A percentile compares a stretch with the other conserved stretches of the same genome.
These are phyloP conservation scores for Tiliacea citrago DNA, from an alignment of 2,888 invertebrate genomes.

Conservation along the genomic window DNA sequence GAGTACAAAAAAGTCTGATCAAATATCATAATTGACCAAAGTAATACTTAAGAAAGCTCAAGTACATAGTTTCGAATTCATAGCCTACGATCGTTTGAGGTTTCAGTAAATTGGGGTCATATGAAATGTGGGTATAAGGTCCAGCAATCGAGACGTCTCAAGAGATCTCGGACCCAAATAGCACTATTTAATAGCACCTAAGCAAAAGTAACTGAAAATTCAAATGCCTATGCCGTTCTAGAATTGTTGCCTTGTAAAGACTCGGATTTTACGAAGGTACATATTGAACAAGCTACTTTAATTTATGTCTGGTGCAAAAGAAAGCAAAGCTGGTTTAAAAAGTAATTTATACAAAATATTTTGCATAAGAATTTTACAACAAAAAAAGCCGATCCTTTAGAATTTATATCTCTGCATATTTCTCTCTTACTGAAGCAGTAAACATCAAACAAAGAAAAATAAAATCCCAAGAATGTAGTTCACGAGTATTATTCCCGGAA, in stretches of 20 bases:
- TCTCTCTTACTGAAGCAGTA: not conserved
- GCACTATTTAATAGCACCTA: slow-evolving; percentile 20
- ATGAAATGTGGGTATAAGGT: slow-evolving; percentile 18
- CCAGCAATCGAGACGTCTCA: slow-evolving; percentile 16
- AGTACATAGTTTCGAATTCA: not conserved
- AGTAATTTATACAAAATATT: not conserved
- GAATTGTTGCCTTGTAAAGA: no score
- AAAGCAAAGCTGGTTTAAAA: not conserved
- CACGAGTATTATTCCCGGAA: slow-evolving; percentile 3
- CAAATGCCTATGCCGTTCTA: no score
- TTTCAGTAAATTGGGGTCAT: slow-evolving; percentile 39
- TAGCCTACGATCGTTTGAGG: slow-evolving; percentile 1
- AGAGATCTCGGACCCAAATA: slow-evolving; percentile 11
- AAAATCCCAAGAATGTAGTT: not conserved
- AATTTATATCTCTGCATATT: not conserved
- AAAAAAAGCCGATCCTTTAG: not conserved
- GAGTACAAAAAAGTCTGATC: no score
- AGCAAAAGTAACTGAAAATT: not conserved
- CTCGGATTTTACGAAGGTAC: not conserved
- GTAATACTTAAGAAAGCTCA: not conserved
- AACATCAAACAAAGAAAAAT: not conserved
- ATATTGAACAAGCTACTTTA: not conserved
- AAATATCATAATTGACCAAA: not conserved
- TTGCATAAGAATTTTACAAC: not conserved
- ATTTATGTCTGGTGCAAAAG: not conserved